phyloP scores from a whole-genome alignment of 2,888 invertebrate species.

The Ommatoiulus sabulosus region DNA sequence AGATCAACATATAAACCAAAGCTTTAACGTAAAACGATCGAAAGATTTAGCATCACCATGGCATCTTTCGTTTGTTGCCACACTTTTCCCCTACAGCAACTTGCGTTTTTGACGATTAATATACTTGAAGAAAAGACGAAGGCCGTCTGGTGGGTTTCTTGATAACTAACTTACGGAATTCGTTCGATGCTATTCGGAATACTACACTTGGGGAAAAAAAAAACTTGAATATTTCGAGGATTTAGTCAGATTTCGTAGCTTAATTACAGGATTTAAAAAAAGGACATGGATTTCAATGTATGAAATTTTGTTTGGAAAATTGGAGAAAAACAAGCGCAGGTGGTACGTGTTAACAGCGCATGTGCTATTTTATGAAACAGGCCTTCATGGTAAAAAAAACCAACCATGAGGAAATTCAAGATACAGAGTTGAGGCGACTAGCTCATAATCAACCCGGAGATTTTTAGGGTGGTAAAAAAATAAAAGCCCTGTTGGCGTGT shows the following conservation, averaged over 20 bases:
- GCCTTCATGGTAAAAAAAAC: background rate
- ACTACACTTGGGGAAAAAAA: too few relatives aligned
- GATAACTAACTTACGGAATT: too few relatives aligned
- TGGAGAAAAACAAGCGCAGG: background rate
- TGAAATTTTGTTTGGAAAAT: background rate
- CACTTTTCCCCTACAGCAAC: too few relatives aligned
- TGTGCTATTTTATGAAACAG: background rate
- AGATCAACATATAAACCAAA: too few relatives aligned
- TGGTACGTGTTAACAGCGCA: background rate
- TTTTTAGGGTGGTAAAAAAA: background rate
- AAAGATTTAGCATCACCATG: too few relatives aligned
- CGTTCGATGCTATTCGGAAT: too few relatives aligned
- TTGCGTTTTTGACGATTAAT: too few relatives aligned
- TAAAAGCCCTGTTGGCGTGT: constrained; percentile 4
- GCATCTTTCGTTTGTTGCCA: too few relatives aligned
- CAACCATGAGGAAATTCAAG: background rate
- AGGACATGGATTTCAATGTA: background rate
- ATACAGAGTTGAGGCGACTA: background rate
- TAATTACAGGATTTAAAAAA: background rate
- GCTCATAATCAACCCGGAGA: background rate
- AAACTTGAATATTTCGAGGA: background rate
- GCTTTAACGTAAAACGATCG: too few relatives aligned
- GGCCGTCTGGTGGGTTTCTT: too few relatives aligned
- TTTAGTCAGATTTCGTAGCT: background rate
- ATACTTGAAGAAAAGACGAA: too few relatives aligned